Conservation (phyloP, 2,888 invertebrate genomes). For the Chydorus sphaericus region DNA sequence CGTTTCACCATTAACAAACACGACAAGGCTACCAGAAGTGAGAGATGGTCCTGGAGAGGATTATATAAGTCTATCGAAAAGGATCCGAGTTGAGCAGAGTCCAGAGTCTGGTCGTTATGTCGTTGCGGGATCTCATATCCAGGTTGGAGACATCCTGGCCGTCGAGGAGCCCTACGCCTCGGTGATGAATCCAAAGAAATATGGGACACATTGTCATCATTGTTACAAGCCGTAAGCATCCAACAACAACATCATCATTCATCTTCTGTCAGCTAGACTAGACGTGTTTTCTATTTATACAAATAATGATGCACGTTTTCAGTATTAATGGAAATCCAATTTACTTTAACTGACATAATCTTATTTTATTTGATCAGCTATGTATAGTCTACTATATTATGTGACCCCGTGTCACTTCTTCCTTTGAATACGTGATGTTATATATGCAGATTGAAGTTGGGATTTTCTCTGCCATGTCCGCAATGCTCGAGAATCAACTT, state of each 20-base stretch:
- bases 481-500: constrained; percentile 19
- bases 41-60: constrained; percentile 32
- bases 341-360: too few relatives aligned
- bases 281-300: too few relatives aligned
- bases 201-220: constrained; percentile 18
- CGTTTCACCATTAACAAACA: too few relatives aligned
- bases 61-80: constrained; percentile 44
- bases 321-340: too few relatives aligned
- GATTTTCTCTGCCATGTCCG: constrained; percentile 19
- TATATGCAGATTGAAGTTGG: constrained; percentile 14
- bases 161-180: constrained; percentile 19
- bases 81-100: constrained; percentile 46
- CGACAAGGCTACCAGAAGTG: constrained; percentile 12
- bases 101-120: constrained; percentile 19
- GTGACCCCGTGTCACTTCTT: too few relatives aligned
- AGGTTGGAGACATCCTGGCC: constrained; percentile 19
- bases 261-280: constrained; percentile 3
- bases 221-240: constrained; percentile 18
- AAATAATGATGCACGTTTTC: too few relatives aligned
- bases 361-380: too few relatives aligned
- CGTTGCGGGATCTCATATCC: constrained; percentile 17
- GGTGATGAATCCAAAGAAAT: constrained; percentile 17
- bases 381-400: neutral
- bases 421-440: neutral
- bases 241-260: neutral